Evolutionary conservation across 2,888 invertebrate species (phyloP).

Genomic region (Graphium colonna): DNA sequence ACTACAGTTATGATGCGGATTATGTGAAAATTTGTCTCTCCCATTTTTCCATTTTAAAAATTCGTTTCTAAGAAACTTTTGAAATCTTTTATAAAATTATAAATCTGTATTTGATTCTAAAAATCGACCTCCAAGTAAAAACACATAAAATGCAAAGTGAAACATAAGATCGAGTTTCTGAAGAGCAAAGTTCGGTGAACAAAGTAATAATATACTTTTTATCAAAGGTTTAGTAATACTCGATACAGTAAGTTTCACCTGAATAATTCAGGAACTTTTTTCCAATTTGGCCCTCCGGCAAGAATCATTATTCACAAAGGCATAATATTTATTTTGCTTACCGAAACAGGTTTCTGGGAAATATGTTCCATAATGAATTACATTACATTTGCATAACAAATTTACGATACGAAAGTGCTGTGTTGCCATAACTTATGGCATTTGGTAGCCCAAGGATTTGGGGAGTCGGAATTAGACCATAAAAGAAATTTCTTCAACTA

Average conservation of each 20-base stretch:
- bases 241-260: not conserved
- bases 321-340: slow-evolving; percentile 4
- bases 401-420: slow-evolving; percentile 20
- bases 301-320: not conserved
- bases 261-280: not conserved
- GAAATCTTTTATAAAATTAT: too few relatives aligned
- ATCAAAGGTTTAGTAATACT: not conserved
- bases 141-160: too few relatives aligned
- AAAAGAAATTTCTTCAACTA: slow-evolving; percentile 1
- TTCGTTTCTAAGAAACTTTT: too few relatives aligned
- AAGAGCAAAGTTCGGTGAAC: too few relatives aligned
- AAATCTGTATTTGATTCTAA: too few relatives aligned
- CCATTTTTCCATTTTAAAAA: too few relatives aligned
- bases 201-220: not conserved
- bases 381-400: slow-evolving; percentile 20
- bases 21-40: too few relatives aligned
- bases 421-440: slow-evolving; percentile 18
- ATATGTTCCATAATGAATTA: slow-evolving; percentile 15
- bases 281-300: not conserved
- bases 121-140: too few relatives aligned
- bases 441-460: slow-evolving; percentile 5
- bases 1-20: too few relatives aligned
- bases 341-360: slow-evolving; percentile 3
- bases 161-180: too few relatives aligned
- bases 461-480: slow-evolving; percentile 6